Conservation (phyloP, 2,113 vertebrate species). For the Coregonus clupeaformis region DNA sequence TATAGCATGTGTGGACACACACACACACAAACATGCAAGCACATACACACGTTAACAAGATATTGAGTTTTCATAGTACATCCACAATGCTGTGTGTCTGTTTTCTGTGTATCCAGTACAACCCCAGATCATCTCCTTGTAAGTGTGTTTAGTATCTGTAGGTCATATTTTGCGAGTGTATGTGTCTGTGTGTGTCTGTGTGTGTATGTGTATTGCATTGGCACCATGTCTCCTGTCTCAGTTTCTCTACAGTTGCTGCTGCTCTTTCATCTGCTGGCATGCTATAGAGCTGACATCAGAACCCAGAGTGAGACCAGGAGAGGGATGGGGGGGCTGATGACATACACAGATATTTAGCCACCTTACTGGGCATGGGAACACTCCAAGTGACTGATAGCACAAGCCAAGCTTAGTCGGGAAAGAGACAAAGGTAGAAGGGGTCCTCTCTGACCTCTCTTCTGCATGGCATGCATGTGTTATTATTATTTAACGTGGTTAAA, state of each 20-base stretch:
- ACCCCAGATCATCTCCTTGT: too few relatives aligned
- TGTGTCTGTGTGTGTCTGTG: slow-evolving; percentile 12
- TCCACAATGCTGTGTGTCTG: too few relatives aligned
- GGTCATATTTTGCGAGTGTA: slow-evolving; percentile 1
- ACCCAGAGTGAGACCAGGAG: neutral
- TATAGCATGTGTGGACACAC: too few relatives aligned
- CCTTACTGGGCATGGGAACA: neutral
- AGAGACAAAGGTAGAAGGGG: neutral
- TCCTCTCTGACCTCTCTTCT: too few relatives aligned
- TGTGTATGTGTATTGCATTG: slow-evolving; percentile 14
- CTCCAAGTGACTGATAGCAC: too few relatives aligned
- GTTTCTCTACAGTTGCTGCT: slow-evolving; percentile 73
- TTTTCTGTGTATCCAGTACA: too few relatives aligned
- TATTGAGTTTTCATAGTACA: too few relatives aligned
- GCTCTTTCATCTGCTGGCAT: slow-evolving; percentile 71
- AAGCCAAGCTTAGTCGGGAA: neutral
- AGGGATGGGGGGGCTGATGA: too few relatives aligned
- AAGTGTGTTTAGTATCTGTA: neutral
- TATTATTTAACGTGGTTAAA: too few relatives aligned
- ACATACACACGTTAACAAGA: too few relatives aligned
- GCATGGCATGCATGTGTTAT: too few relatives aligned
- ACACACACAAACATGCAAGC: too few relatives aligned
- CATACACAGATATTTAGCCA: neutral
- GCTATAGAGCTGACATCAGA: slow-evolving; percentile 75
- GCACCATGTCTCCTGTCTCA: slow-evolving; percentile 55